Conservation (phyloP, 2,113 vertebrate species). For the Paramisgurnus dabryanus region DNA sequence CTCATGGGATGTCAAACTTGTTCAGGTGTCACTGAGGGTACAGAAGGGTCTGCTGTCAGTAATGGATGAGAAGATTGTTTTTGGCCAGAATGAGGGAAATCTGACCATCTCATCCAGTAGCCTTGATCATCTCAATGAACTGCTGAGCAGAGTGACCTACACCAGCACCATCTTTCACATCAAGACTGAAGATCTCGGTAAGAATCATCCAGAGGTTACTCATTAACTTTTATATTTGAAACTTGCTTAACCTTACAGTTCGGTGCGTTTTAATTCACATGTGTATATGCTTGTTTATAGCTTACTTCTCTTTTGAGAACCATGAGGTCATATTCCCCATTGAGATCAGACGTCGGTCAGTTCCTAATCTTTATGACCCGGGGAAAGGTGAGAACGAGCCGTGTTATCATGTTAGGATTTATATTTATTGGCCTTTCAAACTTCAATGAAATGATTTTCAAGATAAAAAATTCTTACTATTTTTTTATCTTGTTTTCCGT, state of each 20-base stretch:
- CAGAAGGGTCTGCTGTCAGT: conserved; percentile 66
- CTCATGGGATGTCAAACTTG: neutral
- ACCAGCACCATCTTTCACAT: conserved; percentile 68
- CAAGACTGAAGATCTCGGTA: conserved; percentile 67
- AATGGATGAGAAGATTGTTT: conserved; percentile 35
- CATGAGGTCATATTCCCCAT: conserved; percentile 71
- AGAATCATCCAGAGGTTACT: neutral
- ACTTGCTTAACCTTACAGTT: too few relatives aligned
- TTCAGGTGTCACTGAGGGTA: conserved; percentile 67
- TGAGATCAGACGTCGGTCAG: conserved; percentile 59
- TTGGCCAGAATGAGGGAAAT: conserved; percentile 60
- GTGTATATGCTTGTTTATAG: conserved; percentile 50
- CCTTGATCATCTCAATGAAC: conserved; percentile 60
- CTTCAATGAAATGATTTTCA: too few relatives aligned
- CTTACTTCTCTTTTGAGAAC: conserved; percentile 58
- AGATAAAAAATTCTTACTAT: too few relatives aligned
- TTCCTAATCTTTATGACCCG: conserved; percentile 70
- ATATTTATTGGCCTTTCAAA: too few relatives aligned
- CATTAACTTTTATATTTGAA: too few relatives aligned
- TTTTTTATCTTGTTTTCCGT: too few relatives aligned
- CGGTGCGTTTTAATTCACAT: neutral
- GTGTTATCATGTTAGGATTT: too few relatives aligned
- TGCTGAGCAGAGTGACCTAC: conserved; percentile 68
- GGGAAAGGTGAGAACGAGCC: conserved; percentile 55
- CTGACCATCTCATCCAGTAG: conserved; percentile 61